phyloP scores from a whole-genome alignment of 2,797 vertebrate genomes.

The Mormyrops attenuatus region DNA sequence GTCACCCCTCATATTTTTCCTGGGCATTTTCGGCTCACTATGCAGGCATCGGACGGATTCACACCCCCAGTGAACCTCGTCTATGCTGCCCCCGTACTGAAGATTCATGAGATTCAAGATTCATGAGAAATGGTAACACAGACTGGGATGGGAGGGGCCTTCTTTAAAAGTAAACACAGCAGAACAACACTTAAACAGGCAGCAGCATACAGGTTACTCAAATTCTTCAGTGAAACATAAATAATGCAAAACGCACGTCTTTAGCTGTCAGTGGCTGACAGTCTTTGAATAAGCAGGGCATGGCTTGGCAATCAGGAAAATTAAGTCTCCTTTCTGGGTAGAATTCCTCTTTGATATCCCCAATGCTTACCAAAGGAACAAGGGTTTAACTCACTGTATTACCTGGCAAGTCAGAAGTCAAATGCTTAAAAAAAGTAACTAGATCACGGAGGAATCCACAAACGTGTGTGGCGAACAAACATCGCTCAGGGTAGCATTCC shows the following conservation, averaged over 20 bases:
- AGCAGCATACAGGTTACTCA: background rate
- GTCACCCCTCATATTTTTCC: background rate
- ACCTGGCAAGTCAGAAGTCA: conserved; percentile 3
- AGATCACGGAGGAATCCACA: conserved; percentile 15
- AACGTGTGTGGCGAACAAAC: background rate
- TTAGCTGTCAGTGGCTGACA: background rate
- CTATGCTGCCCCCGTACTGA: background rate
- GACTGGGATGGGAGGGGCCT: background rate
- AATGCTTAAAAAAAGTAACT: background rate
- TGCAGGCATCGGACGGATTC: background rate
- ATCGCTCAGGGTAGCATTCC: background rate
- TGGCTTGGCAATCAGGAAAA: background rate
- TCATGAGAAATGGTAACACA: background rate
- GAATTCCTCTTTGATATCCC: background rate
- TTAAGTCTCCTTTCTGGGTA: background rate
- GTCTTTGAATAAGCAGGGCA: background rate
- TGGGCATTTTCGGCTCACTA: background rate
- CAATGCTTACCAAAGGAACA: background rate
- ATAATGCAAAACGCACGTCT: background rate
- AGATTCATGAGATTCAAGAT: background rate
- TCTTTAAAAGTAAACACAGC: background rate
- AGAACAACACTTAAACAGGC: background rate
- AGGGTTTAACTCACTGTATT: background rate
- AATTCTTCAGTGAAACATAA: background rate
- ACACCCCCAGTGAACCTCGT: background rate